Evolutionary conservation across 2,888 invertebrate species (phyloP).

Genomic region (Chelonus formosanus): DNA sequence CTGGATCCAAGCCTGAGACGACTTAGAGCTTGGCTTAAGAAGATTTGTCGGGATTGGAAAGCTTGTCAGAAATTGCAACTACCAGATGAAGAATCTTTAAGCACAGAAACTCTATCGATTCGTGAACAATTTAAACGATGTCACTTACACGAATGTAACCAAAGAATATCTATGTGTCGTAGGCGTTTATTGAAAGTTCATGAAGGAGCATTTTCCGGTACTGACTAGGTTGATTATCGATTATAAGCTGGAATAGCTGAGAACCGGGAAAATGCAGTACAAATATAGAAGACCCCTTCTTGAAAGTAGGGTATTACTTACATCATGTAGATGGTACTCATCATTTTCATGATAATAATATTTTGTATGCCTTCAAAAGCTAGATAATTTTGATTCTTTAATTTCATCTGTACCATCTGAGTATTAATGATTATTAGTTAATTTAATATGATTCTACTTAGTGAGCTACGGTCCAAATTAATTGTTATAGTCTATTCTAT

Average conservation of each 20-base stretch:
- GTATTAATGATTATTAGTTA: too few species aligned
- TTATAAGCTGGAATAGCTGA: conserved; percentile 80
- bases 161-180: conserved; percentile 74
- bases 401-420: too few species aligned
- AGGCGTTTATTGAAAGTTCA: conserved; percentile 85
- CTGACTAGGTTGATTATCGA: conserved; percentile 87
- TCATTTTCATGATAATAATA: conserved; percentile 84
- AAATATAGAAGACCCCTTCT: conserved; percentile 84
- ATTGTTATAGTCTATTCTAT: too few species aligned
- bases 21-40: conserved; percentile 54
- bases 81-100: conserved; percentile 79
- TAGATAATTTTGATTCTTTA: conserved; percentile 37
- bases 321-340: conserved; percentile 84
- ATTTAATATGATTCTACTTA: too few species aligned
- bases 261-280: conserved; percentile 81
- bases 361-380: conserved; percentile 78
- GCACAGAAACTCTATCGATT: conserved; percentile 80
- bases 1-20: conserved; percentile 72
- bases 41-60: conserved; percentile 65
- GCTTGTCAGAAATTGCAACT: conserved; percentile 75
- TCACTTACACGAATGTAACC: conserved; percentile 83
- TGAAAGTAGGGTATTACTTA: conserved; percentile 83
- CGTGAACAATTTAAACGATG: conserved; percentile 91
- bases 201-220: conserved; percentile 83
- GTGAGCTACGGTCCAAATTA: too few species aligned